These are phyloP conservation scores for Aptenodytes patagonicus DNA, from an alignment of 2,113 vertebrate species.

Conservation along the genomic window DNA sequence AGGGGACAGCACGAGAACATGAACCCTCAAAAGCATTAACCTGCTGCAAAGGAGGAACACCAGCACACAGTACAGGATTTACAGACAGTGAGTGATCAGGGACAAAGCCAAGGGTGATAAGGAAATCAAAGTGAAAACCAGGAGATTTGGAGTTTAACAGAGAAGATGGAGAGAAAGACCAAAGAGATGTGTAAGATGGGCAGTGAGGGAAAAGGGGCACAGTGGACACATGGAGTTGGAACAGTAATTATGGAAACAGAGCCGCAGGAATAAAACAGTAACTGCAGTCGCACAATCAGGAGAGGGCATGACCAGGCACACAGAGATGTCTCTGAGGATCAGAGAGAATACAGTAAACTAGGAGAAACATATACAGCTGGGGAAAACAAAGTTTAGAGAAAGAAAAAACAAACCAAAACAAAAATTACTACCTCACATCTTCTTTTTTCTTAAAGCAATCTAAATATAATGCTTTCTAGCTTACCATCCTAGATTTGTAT, in stretches of 20 bases:
- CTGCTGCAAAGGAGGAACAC: background rate
- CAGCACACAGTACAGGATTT: background rate
- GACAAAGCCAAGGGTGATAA: background rate
- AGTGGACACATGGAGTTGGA: background rate
- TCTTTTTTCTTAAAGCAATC: background rate
- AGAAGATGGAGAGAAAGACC: background rate
- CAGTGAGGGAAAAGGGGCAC: background rate
- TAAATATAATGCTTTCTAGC: background rate
- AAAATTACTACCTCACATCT: background rate
- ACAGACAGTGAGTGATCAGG: background rate
- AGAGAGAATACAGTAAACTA: background rate
- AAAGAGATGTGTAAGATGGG: background rate
- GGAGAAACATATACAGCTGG: background rate
- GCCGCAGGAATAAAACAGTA: background rate
- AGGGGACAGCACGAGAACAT: background rate
- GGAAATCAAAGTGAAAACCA: background rate
- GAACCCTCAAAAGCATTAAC: background rate
- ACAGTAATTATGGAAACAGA: background rate
- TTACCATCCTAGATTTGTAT: background rate
- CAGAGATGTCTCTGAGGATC: background rate
- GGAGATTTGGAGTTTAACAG: background rate
- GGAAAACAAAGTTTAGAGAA: background rate
- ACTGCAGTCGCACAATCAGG: background rate
- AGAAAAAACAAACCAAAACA: background rate
- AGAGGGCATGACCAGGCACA: background rate